Percentiles rank a stretch among this genome's conserved stretches.
Evolutionary conservation across 23 tunicate genomes (phyloP).

Genomic region (Styela clava): DNA sequence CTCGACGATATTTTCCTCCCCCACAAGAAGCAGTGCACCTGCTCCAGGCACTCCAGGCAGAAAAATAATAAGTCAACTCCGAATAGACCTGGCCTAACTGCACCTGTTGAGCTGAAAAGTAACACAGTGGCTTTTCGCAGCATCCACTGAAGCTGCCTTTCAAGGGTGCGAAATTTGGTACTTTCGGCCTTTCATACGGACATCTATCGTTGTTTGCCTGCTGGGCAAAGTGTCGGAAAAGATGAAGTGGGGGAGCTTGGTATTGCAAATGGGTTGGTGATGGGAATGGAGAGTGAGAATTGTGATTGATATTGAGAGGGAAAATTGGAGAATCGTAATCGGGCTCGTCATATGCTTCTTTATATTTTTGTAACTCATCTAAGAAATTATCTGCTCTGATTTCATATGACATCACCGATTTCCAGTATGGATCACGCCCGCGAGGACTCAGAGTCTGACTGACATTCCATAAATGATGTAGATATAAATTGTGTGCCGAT

Average conservation of each 20-base stretch:
- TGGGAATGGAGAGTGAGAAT: neutral
- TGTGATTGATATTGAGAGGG: slow-evolving; percentile 18
- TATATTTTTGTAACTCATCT: slow-evolving; percentile 25
- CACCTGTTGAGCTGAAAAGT: slow-evolving; percentile 32
- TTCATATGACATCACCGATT: slow-evolving; percentile 7
- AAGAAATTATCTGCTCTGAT: slow-evolving; percentile 43
- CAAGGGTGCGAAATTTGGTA: slow-evolving; percentile 56
- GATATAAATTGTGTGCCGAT: slow-evolving; percentile 1
- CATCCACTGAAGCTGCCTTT: slow-evolving; percentile 79
- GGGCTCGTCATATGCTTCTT: neutral
- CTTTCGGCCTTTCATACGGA: slow-evolving; percentile 34
- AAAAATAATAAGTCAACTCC: slow-evolving; percentile 16
- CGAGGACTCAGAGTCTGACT: slow-evolving; percentile 21
- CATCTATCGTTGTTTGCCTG: slow-evolving; percentile 24
- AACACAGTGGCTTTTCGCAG: slow-evolving; percentile 72
- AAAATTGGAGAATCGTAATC: neutral
- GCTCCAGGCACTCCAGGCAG: slow-evolving; percentile 45
- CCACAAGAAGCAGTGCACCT: slow-evolving; percentile 40
- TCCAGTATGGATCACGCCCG: slow-evolving; percentile 38
- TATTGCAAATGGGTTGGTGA: neutral
- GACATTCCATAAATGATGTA: slow-evolving; percentile 26
- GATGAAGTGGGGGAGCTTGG: neutral
- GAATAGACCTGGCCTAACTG: slow-evolving; percentile 14
- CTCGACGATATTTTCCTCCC: slow-evolving; percentile 24
- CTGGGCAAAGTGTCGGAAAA: slow-evolving; percentile 2